Base-by-base conservation (phyloP, 2,888 invertebrate genomes). In the Thereva unica region DNA sequence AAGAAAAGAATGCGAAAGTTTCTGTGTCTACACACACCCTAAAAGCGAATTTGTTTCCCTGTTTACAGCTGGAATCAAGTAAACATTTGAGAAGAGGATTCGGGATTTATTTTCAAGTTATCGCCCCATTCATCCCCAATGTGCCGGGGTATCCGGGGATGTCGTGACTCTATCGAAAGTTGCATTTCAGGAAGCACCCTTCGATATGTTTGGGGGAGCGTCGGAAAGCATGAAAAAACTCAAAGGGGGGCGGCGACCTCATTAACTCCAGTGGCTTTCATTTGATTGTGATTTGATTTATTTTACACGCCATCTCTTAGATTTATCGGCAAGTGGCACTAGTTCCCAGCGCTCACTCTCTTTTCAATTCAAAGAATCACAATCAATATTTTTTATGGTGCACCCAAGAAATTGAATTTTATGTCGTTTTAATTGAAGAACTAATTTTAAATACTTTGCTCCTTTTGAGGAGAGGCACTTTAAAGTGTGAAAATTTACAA, bases 21-120 rank as follows among this genome's bases (percentile, higher is more conserved):
- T 59, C 49, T 8, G 37, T 59, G 49, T 53, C 35, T 44, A 64
- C 42, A 64, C 40, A 50, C 52, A 34, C 52, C 52, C 40, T 53
- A 64, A 64, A 64, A 64, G 64, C 52, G 64, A 53, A 64, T 64
- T 42, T 44, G 53, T 64, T 64, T 64, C 53, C 53, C 23, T 64
- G 53, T 64, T 64, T 64, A 53, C 64, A 42, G 41, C 42, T 34
- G 44, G 34, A 53, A 52, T 64, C 52, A 44, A 35, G 9, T 40
- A 59, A 59, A 59, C 57, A 57, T 34, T 44, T 35, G 35, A n/a
- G 40, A 54, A 10, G 23, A 23, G 35, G 59, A 49, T 59, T 59
- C 49, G 12, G 47, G 59, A 59, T 59, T 59, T 59, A 10, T 38
- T 10, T 53, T 59, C 38, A 49, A 59, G 47, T 49, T 49, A 34